Percentiles rank a stretch among this genome's conserved stretches.
Conservation (phyloP, 2,888 invertebrate species). For the Pterostichus madidus region DNA sequence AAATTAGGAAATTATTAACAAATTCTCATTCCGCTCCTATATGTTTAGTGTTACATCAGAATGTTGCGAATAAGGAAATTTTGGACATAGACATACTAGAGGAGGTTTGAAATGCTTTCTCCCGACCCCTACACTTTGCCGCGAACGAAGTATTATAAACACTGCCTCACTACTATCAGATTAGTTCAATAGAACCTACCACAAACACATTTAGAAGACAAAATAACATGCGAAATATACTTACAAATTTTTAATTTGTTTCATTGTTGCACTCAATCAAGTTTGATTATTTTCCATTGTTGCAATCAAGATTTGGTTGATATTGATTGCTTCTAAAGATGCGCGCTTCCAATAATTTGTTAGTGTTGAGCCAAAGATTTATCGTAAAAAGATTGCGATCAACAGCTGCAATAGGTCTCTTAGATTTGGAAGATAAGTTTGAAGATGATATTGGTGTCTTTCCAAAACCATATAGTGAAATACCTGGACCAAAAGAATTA, state of each 20-base stretch:
- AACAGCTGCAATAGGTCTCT: constrained; percentile 42
- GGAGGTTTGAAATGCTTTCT: constrained; percentile 53
- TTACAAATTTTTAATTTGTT: too few relatives aligned
- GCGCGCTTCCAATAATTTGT: not conserved
- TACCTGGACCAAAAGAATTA: constrained; percentile 87
- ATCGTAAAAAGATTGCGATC: constrained; percentile 38
- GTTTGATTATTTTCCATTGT: not conserved
- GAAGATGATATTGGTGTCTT: constrained; percentile 65
- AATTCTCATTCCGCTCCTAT: not conserved
- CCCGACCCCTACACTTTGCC: constrained; percentile 31
- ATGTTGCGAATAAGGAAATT: constrained; percentile 26
- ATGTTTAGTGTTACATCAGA: not conserved
- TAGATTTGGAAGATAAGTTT: constrained; percentile 66
- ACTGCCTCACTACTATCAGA: constrained; percentile 12
- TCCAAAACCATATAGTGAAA: constrained; percentile 80
- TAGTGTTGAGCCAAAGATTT: constrained; percentile 20
- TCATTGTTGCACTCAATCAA: constrained; percentile 5
- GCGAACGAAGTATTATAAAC: constrained; percentile 58
- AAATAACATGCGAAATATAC: not conserved
- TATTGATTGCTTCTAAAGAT: not conserved
- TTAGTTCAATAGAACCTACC: constrained; percentile 33
- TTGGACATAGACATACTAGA: not conserved
- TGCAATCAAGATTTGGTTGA: too few relatives aligned
- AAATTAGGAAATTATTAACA: too few relatives aligned
- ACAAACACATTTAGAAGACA: not conserved